Evolutionary conservation across 2,113 vertebrate genomes (phyloP).

Genomic region (Pycnonotus jocosus): DNA sequence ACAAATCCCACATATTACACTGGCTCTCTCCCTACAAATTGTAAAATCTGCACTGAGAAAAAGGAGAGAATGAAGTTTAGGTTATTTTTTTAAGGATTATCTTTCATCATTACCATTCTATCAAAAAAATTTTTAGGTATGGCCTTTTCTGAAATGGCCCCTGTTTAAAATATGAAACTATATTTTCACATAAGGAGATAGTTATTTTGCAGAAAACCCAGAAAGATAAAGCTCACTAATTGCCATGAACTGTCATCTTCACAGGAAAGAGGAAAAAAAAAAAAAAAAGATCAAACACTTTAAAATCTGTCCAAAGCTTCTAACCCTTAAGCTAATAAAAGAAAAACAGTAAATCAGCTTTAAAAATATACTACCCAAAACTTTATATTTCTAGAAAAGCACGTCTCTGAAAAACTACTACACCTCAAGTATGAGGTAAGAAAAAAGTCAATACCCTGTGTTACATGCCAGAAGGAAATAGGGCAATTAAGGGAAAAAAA

Average conservation of each 20-base stretch:
- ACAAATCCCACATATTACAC: not conserved
- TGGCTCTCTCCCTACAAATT: not conserved
- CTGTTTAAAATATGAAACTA: not conserved
- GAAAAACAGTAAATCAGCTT: constrained; percentile 27
- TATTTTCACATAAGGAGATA: not conserved
- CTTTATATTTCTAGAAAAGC: not conserved
- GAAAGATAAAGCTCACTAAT: constrained; percentile 21
- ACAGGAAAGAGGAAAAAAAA: not conserved
- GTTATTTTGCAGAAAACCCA: not conserved
- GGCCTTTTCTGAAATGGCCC: not conserved
- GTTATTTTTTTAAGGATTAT: not conserved
- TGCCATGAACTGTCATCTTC: not conserved
- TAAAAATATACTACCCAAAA: not conserved
- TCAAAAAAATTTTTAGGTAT: not conserved
- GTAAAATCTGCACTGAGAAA: not conserved
- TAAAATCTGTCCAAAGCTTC: constrained; percentile 18
- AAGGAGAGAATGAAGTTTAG: not conserved
- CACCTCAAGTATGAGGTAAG: not conserved
- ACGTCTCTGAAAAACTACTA: not conserved
- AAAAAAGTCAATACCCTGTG: not conserved
- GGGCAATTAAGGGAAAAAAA: not conserved
- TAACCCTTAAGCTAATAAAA: constrained; percentile 34
- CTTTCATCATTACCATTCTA: not conserved
- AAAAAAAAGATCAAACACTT: constrained; percentile 13
- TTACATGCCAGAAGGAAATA: not conserved